Conservation (phyloP, 2,113 vertebrate genomes). For the Natator depressus region DNA sequence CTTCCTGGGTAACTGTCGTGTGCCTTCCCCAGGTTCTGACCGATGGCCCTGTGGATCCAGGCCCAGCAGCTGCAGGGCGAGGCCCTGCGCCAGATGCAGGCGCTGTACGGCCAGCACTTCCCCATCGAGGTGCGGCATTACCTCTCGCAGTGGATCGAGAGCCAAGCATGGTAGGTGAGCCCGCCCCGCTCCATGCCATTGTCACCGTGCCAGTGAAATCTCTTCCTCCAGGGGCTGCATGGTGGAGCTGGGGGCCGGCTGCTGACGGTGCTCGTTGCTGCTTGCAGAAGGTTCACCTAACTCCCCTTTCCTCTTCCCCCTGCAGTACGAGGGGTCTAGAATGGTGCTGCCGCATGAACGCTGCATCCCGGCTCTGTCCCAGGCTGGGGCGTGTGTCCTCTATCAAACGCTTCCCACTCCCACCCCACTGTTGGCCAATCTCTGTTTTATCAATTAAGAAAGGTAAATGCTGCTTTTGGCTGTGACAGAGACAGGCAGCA, state of each 20-base stretch:
- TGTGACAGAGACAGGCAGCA: not conserved
- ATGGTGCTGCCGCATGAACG: not conserved
- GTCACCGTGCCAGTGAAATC: not conserved
- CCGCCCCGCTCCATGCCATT: not conserved
- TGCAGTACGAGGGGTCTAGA: not conserved
- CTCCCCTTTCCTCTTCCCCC: not conserved
- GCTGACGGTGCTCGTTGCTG: not conserved
- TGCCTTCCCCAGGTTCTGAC: conserved; percentile 77
- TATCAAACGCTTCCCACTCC: not conserved
- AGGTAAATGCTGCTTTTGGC: not conserved
- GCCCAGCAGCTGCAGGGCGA: conserved; percentile 98
- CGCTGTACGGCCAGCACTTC: conserved; percentile 96
- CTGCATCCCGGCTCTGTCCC: not conserved
- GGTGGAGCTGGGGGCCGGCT: not conserved
- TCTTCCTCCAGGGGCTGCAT: not conserved
- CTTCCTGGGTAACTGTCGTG: fast-evolving
- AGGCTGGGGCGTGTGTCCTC: not conserved
- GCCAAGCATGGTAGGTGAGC: conserved; percentile 90
- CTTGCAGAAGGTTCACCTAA: not conserved
- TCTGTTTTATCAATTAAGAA: not conserved
- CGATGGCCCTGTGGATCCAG: conserved; percentile 98
- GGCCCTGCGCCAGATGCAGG: conserved; percentile 97
- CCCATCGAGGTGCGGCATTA: conserved; percentile 98
- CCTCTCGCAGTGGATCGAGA: conserved; percentile 96
- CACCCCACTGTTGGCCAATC: not conserved